Conservation (phyloP, 2,888 invertebrate genomes). For the Andrena fulva region DNA sequence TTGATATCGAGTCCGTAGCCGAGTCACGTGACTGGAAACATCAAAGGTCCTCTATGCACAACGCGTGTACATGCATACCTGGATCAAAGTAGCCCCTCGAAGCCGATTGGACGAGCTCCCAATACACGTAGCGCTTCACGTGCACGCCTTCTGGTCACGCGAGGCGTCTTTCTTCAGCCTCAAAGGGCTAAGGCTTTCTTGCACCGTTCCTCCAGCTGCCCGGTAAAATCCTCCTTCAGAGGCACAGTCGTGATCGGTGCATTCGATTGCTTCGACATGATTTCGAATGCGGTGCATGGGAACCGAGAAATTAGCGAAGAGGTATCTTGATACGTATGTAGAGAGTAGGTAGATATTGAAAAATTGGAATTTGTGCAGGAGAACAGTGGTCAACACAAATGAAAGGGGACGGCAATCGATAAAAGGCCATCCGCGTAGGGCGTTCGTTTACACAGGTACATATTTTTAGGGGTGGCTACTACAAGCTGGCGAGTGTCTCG, state of each 20-base stretch:
- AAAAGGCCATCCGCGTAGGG: too few species aligned
- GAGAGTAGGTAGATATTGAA: too few species aligned
- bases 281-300: not conserved
- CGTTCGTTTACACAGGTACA: too few species aligned
- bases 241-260: not conserved
- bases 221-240: slow-evolving; percentile 1
- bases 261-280: not conserved
- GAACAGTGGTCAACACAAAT: too few species aligned
- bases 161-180: slow-evolving; percentile 64
- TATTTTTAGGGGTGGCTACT: too few species aligned
- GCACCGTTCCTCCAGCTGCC: not conserved
- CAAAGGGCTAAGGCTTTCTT: slow-evolving; percentile 28
- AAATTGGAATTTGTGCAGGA: too few species aligned
- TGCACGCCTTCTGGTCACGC: slow-evolving; percentile 83
- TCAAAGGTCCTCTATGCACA: slow-evolving; percentile 73
- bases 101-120: slow-evolving; percentile 80
- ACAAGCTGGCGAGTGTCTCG: too few species aligned
- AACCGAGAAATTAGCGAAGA: too few species aligned
- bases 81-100: slow-evolving; percentile 74
- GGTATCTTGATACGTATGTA: too few species aligned
- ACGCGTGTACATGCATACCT: slow-evolving; percentile 37
- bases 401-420: too few species aligned
- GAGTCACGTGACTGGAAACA: slow-evolving; percentile 80
- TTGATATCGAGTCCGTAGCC: slow-evolving; percentile 72
- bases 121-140: slow-evolving; percentile 80